These are phyloP conservation scores for Lasius fuliginosus DNA, from an alignment of 2,888 invertebrate species.

Conservation along the genomic window DNA sequence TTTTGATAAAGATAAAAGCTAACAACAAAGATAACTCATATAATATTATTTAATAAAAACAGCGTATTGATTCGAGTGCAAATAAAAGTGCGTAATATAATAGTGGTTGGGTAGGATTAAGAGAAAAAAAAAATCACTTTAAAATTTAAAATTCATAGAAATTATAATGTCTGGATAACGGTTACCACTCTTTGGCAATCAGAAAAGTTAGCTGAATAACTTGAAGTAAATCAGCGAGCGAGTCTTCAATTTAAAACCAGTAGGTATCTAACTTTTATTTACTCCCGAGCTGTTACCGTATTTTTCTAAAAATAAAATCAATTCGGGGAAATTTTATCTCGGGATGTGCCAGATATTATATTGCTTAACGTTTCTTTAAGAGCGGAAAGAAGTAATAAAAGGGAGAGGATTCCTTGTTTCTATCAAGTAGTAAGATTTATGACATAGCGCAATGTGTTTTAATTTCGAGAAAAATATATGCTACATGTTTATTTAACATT, in stretches of 20 bases:
- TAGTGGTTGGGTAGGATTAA: slow-evolving; percentile 5
- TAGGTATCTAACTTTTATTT: slow-evolving; percentile 7
- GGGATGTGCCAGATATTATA: background rate
- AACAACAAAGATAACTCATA: background rate
- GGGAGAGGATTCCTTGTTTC: slow-evolving; percentile 6
- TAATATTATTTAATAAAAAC: background rate
- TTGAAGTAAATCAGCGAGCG: slow-evolving; percentile 8
- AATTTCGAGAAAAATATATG: slow-evolving; percentile 25
- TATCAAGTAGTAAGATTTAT: slow-evolving; percentile 26
- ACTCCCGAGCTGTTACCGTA: background rate
- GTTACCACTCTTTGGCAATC: background rate
- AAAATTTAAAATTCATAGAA: slow-evolving; percentile 43
- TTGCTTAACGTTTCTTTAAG: background rate
- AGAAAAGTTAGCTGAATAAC: slow-evolving; percentile 28
- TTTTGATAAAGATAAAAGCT: background rate
- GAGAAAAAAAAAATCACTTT: background rate
- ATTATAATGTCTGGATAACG: slow-evolving; percentile 29
- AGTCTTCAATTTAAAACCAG: slow-evolving; percentile 32
- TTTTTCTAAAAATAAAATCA: slow-evolving; percentile 22
- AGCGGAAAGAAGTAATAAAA: background rate
- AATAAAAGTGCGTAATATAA: slow-evolving; percentile 1
- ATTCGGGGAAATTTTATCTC: slow-evolving; percentile 19
- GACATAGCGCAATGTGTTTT: background rate
- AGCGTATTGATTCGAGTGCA: background rate
- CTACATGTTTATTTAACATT: background rate